Evolutionary conservation across 2,888 invertebrate species (phyloP).

Genomic region (Plagodis dolabraria): DNA sequence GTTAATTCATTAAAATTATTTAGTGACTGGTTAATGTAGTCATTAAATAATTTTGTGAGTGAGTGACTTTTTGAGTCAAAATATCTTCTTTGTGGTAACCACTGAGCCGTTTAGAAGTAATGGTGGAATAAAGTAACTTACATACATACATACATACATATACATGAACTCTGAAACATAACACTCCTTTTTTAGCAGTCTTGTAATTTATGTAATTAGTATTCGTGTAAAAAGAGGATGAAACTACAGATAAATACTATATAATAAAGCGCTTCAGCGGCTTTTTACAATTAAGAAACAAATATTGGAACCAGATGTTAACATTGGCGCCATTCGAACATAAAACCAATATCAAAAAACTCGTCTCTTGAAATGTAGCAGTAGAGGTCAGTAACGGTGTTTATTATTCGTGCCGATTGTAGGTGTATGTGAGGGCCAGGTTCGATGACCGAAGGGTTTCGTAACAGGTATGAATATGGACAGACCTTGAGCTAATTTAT

Average conservation of each 20-base stretch:
- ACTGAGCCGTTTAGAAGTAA: no score
- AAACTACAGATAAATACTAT: neutral
- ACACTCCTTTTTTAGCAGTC: no score
- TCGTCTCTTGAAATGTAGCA: slow-evolving; percentile 34
- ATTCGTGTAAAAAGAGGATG: neutral
- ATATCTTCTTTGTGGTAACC: no score
- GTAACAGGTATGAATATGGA: slow-evolving; percentile 14
- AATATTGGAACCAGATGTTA: slow-evolving; percentile 22
- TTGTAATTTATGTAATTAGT: no score
- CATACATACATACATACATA: no score
- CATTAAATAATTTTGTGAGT: no score
- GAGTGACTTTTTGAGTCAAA: no score
- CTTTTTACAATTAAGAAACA: slow-evolving; percentile 8
- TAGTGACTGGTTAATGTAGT: neutral
- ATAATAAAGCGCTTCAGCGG: slow-evolving; percentile 18
- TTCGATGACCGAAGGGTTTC: slow-evolving; percentile 22
- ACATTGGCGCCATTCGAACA: slow-evolving; percentile 23
- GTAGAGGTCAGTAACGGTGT: slow-evolving; percentile 23
- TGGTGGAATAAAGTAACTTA: no score
- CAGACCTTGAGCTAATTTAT: neutral
- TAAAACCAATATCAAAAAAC: slow-evolving; percentile 34
- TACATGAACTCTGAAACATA: no score
- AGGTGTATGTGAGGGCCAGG: slow-evolving; percentile 8
- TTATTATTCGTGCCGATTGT: slow-evolving; percentile 14
- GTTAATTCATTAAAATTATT: no score